These are phyloP conservation scores for Callyntrura sp. DNA, from an alignment of 2,888 invertebrate species.

Conservation along the genomic window DNA sequence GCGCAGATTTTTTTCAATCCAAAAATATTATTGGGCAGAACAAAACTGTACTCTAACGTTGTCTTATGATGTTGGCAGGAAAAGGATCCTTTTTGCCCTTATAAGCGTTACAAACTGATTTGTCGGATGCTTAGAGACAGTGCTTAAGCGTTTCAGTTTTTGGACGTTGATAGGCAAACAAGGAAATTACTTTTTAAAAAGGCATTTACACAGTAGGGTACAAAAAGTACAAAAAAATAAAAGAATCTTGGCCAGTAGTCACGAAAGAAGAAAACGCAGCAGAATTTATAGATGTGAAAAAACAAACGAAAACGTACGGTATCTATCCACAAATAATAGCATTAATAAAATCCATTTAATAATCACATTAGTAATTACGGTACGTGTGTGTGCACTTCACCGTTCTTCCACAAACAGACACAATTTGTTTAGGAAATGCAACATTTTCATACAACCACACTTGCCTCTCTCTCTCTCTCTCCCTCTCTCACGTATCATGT, in stretches of 20 bases:
- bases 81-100: not conserved
- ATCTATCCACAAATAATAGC: no score
- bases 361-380: not conserved
- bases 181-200: not conserved
- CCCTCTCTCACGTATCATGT: no score
- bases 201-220: not conserved
- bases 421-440: constrained; percentile 64
- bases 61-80: not conserved
- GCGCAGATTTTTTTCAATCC: not conserved
- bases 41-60: not conserved
- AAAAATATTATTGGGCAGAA: constrained; percentile 18
- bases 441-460: not conserved
- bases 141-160: not conserved
- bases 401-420: not conserved
- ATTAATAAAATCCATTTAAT: no score
- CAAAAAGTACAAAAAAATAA: not conserved
- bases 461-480: no score
- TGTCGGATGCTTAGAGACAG: constrained; percentile 2
- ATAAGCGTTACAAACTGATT: constrained; percentile 33
- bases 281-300: no score
- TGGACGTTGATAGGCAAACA: not conserved
- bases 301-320: no score
- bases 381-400: not conserved
- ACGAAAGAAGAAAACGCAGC: no score
- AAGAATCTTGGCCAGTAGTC: not conserved